Base-by-base conservation (phyloP, 2,797 vertebrate species). In the Rhinogobio ventralis region DNA sequence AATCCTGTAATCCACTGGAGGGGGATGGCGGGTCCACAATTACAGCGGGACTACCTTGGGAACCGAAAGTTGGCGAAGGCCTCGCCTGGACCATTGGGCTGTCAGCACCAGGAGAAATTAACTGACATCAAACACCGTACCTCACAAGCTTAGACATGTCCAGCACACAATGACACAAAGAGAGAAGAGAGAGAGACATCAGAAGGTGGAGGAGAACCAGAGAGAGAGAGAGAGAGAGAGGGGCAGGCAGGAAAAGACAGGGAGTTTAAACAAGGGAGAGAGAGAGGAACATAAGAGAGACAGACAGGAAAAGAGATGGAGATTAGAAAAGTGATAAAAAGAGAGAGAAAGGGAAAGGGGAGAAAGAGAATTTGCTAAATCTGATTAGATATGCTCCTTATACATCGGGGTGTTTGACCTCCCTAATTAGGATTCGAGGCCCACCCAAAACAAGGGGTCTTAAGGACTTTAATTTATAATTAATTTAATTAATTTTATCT, bases 71-170 rank as follows among this genome's bases (percentile, higher is more conserved):
- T 90, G 86, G 83, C 77, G 84, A 51, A 83, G 89, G 87, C 88
- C 87, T 89, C 89, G 79, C 88, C 82, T 90, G 82, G 91, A 91
- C 94, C 91, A 94, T 94, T 90, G 90, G 87, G 92, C 94, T 96
- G 94, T 95, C 95, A 96, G 93, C 95, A 93, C 94, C 88, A 92
- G 90, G 89, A 93, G 92, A 95, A 95, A 95, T 95, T 92, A 95
- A 94, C 93, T 95, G 94, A 95, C 94, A 95, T 95, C 92, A 95
- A 95, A 96, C 94, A 95, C 94, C 93, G 86, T 90, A 90, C 92
- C 94, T 93, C 91, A 93, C 95, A 94, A 91, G 95, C 94, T 94
- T 91, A 94, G 92, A 95, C 95, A 94, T 95, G 95, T 94, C 91
- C 92, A 91, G 93, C 90, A 95, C 92, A 93, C 90, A 93, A 91